Evolutionary conservation across 2,797 vertebrate genomes (phyloP), one percentile per base, ranked within the genome.

Genomic region (Poliocrania exsul): DNA sequence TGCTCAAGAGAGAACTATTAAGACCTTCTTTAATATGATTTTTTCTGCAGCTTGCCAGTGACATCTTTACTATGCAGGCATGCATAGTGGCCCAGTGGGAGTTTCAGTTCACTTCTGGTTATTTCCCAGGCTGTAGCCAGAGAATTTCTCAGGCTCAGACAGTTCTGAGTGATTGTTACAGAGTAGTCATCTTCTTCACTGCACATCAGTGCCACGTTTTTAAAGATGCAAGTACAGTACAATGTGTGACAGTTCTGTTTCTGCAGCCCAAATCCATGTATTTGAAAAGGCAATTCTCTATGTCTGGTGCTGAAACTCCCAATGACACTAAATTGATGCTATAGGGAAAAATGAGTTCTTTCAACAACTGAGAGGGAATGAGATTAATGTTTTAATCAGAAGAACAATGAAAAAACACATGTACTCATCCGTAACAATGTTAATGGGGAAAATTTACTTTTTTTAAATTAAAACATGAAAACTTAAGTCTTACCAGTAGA

Each of bases 391-490:
- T 96, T 96, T 96, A 96, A 96, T 93, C 87, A 90, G 40, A 66
- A 71, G 37, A 95, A 92, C 57, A 92, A 95, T 93, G 67, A 50
- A 64, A 78, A 42, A 69, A 17, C 20, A 7, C 38, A 28, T 64
- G 25, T 74, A 50, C 19, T 37, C 17, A 5, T 91, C 51, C 35
- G 38, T 80, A 73, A 53, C 67, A 64, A 40, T 38, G 73, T 60
- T 83, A 89, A 58, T 90, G 29, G 17, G 58, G 60, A 93, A 44
- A 73, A 78, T 92, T 92, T 93, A 67, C 75, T 73, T 93, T 91
- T 96, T 95, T 92, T 87, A 17, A 95, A 95, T 97, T 92, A 77
- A 95, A 93, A 95, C 29, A 96, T 93, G 90, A 95, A 95, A 95
- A 92, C 53, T 67, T 86, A 94, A 88, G 57, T 70, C 86, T 78